Base-by-base conservation (phyloP, 2,888 invertebrate species). In the Candidula unifasciata region DNA sequence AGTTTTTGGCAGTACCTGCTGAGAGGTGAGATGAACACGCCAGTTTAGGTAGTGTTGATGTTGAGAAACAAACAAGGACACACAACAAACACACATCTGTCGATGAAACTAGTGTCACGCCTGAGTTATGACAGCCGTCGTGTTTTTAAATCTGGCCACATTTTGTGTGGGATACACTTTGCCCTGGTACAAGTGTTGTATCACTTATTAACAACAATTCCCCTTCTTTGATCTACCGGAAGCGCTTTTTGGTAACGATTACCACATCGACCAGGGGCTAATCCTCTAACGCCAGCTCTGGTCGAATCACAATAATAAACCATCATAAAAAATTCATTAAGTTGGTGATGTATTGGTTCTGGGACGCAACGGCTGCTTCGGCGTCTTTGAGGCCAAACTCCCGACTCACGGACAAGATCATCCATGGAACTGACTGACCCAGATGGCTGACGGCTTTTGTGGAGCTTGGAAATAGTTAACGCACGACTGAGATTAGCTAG, bases 181-280 rank as follows among this genome's bases (percentile, higher is more conserved):
- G 13, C 16, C 5, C 24, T 33, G 33, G 30, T 57, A 44, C 30
- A 64, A 78, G 64, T 30, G 64, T 24, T 10, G 35, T 78, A 64
- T 64, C 60, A 37, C 33, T 78, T 78, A 78, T n/a, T 78, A 2
- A 24, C 8, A 64, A 27, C 78, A 24, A 16, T 21, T 37, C 10
- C 24, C 27, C n/a, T 16, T 16, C 78, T 78, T 78, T 78, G 78
- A 78, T 78, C 64, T 78, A 60, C 64, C 64, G 78, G 78, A 78
- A 78, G 78, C 37, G 18, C 35, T 64, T 78, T 37, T 60, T n/a
- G 30, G 78, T 3, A 78, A 60, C 78, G 37, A 78, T 78, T 78
- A 78, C 78, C 78, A 60, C 78, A 64, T 64, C 37, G 64, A 64
- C 64, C 78, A n/a, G n/a, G 35, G 35, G 18, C 37, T 78, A 78